Evolutionary conservation across 2,797 vertebrate genomes (phyloP).

Genomic region (Micropoecilia bifurca): DNA sequence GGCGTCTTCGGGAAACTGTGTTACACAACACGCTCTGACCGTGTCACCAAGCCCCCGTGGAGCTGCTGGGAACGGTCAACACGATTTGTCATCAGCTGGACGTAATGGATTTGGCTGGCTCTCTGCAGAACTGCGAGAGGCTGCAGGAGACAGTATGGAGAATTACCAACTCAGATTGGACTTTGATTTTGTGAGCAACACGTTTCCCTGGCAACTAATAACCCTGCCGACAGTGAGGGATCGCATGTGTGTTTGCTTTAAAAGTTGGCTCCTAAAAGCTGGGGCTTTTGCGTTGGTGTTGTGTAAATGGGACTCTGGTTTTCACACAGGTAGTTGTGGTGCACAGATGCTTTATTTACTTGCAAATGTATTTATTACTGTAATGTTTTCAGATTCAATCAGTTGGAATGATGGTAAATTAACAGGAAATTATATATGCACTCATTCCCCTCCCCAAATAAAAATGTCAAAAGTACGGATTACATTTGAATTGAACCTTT

Average conservation of each 20-base stretch:
- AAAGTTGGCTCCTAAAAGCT: slow-evolving; percentile 46
- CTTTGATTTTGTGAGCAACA: slow-evolving; percentile 65
- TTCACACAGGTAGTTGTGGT: slow-evolving; percentile 34
- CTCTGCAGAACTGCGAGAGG: slow-evolving; percentile 22
- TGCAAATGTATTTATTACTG: not conserved
- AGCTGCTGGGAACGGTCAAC: slow-evolving; percentile 26
- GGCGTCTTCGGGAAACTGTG: slow-evolving; percentile 18
- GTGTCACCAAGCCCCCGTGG: slow-evolving; percentile 28
- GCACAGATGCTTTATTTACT: not conserved
- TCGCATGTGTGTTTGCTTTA: slow-evolving; percentile 60
- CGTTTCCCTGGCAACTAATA: slow-evolving; percentile 66
- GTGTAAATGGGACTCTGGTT: slow-evolving; percentile 37
- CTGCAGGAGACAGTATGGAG: slow-evolving; percentile 26
- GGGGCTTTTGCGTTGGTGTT: slow-evolving; percentile 36
- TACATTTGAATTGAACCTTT: not conserved
- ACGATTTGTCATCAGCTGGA: slow-evolving; percentile 31
- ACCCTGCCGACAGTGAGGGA: slow-evolving; percentile 49
- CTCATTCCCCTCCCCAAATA: not conserved
- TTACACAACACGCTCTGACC: slow-evolving; percentile 22
- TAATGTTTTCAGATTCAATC: not conserved
- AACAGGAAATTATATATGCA: not conserved
- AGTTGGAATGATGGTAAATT: not conserved
- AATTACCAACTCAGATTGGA: slow-evolving; percentile 55
- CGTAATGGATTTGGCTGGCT: slow-evolving; percentile 33
- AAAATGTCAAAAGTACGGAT: not conserved